These are phyloP conservation scores for Nerophis lumbriciformis DNA, from an alignment of 2,113 vertebrate genomes.

Conservation along the genomic window DNA sequence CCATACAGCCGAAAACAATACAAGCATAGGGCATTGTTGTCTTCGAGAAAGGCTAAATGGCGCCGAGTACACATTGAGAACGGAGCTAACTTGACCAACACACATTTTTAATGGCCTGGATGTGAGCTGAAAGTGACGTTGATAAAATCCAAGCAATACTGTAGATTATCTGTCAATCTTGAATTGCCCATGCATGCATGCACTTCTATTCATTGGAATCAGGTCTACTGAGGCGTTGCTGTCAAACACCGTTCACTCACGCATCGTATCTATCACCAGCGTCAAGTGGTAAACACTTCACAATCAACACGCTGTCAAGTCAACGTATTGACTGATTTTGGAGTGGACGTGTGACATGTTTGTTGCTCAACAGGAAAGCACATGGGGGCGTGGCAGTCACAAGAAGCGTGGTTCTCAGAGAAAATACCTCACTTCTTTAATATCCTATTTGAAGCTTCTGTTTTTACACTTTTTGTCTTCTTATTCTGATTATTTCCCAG, in stretches of 20 bases:
- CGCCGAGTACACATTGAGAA: too few species aligned
- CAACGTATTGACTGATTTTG: constrained; percentile 1
- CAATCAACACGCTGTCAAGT: background rate
- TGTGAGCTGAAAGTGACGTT: too few species aligned
- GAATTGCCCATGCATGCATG: background rate
- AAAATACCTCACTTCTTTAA: background rate
- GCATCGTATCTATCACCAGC: background rate
- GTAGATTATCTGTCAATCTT: background rate
- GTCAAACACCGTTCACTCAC: background rate
- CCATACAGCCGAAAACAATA: too few species aligned
- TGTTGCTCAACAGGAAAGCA: constrained; percentile 3
- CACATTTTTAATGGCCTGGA: too few species aligned
- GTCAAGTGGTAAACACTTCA: background rate
- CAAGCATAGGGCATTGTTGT: too few species aligned
- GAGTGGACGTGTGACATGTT: constrained; percentile 2
- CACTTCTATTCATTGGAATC: background rate
- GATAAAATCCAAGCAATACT: too few species aligned
- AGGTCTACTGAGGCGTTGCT: background rate
- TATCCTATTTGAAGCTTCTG: background rate
- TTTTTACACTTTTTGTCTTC: background rate
- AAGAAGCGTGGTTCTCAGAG: background rate
- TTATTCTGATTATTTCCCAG: constrained; percentile 14
- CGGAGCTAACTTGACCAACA: too few species aligned
- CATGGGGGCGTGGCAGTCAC: too few species aligned
- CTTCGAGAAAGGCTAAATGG: too few species aligned